Base-by-base conservation (phyloP, 2,888 invertebrate species). In the Pherbina coryleti region DNA sequence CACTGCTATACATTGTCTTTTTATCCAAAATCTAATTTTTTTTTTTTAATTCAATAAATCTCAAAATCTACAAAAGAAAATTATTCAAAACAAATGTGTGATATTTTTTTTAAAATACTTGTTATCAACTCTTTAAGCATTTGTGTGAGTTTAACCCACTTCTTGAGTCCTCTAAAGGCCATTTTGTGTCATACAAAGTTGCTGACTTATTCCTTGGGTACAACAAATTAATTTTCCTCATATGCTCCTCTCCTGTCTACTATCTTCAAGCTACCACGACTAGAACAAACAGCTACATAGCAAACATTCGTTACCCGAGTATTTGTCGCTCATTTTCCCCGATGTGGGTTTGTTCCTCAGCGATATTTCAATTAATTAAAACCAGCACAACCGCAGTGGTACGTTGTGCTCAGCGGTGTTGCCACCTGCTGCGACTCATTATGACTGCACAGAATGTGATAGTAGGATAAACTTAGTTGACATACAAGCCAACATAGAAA, bases 381-480 rank as follows among this genome's bases (percentile, higher is more conserved):
- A 64, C 34, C 64, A 34, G 19, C 22, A 34, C 51, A 64, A 34
- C 74, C 60, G 17, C 62, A 60, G 14, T 51, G 14, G 8, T n/a
- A 25, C 17, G 14, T 9, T 17, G 51, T 44, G 25, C 19, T 19
- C 69, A 25, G 34, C 34, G n/a, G 55, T 9, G 44, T 70, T 62
- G 62, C 73, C 73, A 73, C 73, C 73, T 73, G 73, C 73, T 60
- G 73, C 19, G 17, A 62, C 60, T 73, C 73, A 62, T 73, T 73
- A 62, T 73, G 44, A 34, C 51, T 57, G 37, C 55, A 55, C 53
- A 22, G 17, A 17, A 44, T 44, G 44, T 1, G 44, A 44, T 44
- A 44, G 44, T 1, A 37, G 37, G 11, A 44, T 44, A 44, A 44
- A 44, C 44, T 44, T 14, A 11, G 44, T 44, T 44, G 44, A 44